These are phyloP conservation scores for Epicauta chinensis DNA, from an alignment of 1,140 invertebrate species.

Conservation along the genomic window DNA sequence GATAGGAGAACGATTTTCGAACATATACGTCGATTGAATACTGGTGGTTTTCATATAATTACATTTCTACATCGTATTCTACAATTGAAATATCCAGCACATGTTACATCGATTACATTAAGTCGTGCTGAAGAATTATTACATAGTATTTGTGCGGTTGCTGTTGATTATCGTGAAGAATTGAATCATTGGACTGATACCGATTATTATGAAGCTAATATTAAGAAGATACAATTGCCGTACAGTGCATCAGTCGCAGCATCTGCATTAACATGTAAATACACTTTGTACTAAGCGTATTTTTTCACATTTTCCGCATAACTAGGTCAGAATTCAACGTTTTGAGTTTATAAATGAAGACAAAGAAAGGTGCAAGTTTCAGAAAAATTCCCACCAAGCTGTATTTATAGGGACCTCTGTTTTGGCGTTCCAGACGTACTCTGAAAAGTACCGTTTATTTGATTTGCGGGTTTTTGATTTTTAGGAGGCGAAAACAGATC, in stretches of 20 bases:
- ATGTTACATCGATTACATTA: constrained; percentile 78
- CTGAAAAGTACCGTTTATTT: too few species aligned
- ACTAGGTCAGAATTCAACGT: not conserved
- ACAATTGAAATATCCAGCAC: constrained; percentile 90
- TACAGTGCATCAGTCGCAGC: constrained; percentile 55
- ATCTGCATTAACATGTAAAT: constrained; percentile 48
- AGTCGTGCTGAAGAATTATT: constrained; percentile 83
- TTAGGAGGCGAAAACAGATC: too few species aligned
- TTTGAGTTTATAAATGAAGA: too few species aligned
- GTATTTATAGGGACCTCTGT: too few species aligned
- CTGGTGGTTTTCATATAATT: constrained; percentile 81
- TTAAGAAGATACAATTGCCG: constrained; percentile 79
- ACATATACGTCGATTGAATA: constrained; percentile 74
- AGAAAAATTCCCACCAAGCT: too few species aligned
- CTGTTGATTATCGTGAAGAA: constrained; percentile 72
- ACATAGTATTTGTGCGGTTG: constrained; percentile 71
- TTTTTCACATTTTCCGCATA: too few species aligned
- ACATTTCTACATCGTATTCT: constrained; percentile 83
- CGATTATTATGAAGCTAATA: constrained; percentile 78
- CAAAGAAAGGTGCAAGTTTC: too few species aligned
- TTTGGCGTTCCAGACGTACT: too few species aligned
- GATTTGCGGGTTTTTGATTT: too few species aligned
- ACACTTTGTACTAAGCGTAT: too few species aligned
- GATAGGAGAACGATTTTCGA: constrained; percentile 61
- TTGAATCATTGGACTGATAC: constrained; percentile 72